phyloP scores from a whole-genome alignment of 2,797 vertebrate genomes.

The Percopsis omiscomaycus region DNA sequence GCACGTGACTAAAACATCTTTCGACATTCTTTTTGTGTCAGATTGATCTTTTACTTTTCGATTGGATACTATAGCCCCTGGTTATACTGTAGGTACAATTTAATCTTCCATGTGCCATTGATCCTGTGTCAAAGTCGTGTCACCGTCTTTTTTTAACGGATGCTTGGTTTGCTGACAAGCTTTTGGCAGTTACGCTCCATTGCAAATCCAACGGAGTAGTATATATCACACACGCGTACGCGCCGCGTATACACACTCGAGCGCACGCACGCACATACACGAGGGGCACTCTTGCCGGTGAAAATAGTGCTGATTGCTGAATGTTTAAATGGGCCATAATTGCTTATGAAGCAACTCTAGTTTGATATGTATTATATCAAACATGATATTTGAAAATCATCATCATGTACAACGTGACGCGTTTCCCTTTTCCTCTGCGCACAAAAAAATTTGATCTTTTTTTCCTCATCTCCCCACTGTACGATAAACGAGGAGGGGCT shows the following conservation, averaged over 20 bases:
- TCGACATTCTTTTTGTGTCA: no score
- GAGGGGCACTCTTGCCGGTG: neutral
- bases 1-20: no score
- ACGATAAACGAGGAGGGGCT: conserved; percentile 80
- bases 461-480: conserved; percentile 55
- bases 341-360: neutral
- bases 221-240: conserved; percentile 1
- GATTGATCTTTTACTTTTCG: no score
- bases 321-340: neutral
- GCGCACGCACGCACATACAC: neutral
- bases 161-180: conserved; percentile 15
- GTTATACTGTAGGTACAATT: neutral
- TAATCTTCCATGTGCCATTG: conserved; percentile 2
- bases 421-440: conserved; percentile 57
- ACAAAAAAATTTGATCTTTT: conserved; percentile 40
- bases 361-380: neutral
- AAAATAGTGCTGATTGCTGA: neutral
- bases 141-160: neutral
- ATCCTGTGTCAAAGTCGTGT: conserved; percentile 11
- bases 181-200: conserved; percentile 32
- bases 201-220: conserved; percentile 13
- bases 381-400: conserved; percentile 7
- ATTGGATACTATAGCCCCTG: neutral
- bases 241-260: conserved; percentile 2
- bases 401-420: conserved; percentile 53